Base-by-base conservation (phyloP, 2,888 invertebrate genomes). In the Lasius fuliginosus region DNA sequence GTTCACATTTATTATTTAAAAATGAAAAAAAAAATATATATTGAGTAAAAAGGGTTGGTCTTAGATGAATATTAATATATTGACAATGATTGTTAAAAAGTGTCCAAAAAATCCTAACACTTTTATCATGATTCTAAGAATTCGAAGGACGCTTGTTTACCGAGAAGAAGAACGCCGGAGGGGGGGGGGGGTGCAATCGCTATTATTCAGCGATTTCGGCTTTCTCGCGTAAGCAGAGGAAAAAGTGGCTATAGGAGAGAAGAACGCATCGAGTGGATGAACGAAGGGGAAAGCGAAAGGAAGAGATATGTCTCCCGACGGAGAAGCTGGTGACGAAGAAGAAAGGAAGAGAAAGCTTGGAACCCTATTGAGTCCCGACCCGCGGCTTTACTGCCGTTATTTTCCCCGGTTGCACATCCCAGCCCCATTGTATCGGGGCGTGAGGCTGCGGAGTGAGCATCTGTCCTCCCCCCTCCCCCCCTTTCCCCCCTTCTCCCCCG, bases 361-460 rank as follows among this genome's bases (percentile, higher is more conserved):
- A 84, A 81, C 85, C 86, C 85, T 85, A 85, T 87, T 90, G 91
- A 88, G 86, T 87, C 0, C 86, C 86, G 89, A 87, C 88, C 92
- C 90, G 91, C 92, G 92, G 92, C 91, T 92, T 91, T 90, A 90
- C 90, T 81, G 86, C 84, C 85, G 89, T 90, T 90, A 89, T 89
- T 90, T 90, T 87, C 88, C 86, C 84, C 90, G 83, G 83, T 23
- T 86, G 86, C 87, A 87, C 49, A 49, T 49, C 85, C 87, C 79
- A 85, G 90, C 87, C 82, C 91, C 89, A 92, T 92, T 93, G 92
- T 92, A 84, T 86, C 87, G 85, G 89, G 92, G 92, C 93, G 93
- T 93, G 92, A 92, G 91, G 90, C 91, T 92, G 92, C 88, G 76
- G 92, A 90, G 90, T 91, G 92, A 92, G 92, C 92, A 92, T 92